Conservation (phyloP, 2,113 vertebrate species). For the Budorcas taxicolor region DNA sequence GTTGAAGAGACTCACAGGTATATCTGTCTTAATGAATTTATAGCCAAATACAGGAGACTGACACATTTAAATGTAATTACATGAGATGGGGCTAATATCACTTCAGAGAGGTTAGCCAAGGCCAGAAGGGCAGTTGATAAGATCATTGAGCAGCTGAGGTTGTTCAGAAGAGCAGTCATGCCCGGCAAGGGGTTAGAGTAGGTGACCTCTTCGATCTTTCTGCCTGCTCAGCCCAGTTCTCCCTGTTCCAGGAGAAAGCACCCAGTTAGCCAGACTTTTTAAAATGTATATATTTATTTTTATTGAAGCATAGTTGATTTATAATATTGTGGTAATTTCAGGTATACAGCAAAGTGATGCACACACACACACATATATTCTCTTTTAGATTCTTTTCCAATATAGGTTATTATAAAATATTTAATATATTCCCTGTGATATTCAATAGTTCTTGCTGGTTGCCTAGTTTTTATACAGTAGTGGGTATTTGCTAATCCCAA, state of each 20-base stretch:
- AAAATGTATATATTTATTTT: neutral
- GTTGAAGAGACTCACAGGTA: neutral
- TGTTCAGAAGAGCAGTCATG: neutral
- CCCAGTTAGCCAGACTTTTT: neutral
- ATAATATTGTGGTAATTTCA: neutral
- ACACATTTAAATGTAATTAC: neutral
- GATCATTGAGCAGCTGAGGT: neutral
- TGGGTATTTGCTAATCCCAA: neutral
- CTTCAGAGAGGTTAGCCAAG: neutral
- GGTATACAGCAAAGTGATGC: neutral
- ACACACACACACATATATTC: neutral
- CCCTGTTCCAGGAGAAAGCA: rapidly evolving
- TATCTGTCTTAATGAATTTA: neutral
- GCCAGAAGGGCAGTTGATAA: neutral
- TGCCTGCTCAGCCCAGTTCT: neutral
- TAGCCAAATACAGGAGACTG: neutral
- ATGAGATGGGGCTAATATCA: neutral
- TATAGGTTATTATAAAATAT: neutral
- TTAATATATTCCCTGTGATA: neutral
- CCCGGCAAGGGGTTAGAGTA: neutral
- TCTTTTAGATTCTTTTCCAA: neutral
- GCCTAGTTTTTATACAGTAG: neutral
- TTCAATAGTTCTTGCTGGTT: neutral
- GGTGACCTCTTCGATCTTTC: neutral
- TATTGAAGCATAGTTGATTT: neutral